Conservation (phyloP, 2,113 vertebrate genomes). For the Ciconia stormi region DNA sequence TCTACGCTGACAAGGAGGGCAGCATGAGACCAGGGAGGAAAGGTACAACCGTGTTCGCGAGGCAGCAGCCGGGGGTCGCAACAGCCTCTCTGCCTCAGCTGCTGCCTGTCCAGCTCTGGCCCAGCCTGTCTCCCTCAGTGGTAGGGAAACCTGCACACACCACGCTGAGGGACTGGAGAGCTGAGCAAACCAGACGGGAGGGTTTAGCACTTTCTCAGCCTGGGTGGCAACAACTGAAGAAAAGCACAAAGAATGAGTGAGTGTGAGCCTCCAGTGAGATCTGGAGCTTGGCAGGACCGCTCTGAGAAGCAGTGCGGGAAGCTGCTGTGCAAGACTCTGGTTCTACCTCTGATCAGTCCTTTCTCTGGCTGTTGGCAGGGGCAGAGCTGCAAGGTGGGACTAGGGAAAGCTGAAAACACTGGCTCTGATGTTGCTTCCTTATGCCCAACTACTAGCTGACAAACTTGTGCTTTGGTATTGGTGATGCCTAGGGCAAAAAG, state of each 20-base stretch:
- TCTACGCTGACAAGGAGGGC: background rate
- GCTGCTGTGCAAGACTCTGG: background rate
- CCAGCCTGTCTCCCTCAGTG: accelerated
- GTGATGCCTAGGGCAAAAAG: background rate
- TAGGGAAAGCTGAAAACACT: background rate
- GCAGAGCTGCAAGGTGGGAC: background rate
- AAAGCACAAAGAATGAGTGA: background rate
- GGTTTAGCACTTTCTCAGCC: background rate
- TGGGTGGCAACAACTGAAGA: background rate
- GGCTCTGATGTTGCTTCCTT: background rate
- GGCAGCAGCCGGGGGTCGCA: accelerated
- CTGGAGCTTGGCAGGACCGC: background rate
- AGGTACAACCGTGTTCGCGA: background rate
- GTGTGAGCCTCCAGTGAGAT: background rate
- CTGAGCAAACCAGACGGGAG: background rate
- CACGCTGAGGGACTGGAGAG: background rate
- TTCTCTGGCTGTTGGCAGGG: background rate
- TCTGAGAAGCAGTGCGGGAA: background rate
- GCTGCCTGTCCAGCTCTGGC: background rate
- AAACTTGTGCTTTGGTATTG: background rate
- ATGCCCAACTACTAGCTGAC: background rate
- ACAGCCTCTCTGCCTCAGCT: accelerated
- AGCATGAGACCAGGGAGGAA: background rate
- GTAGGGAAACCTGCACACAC: accelerated
- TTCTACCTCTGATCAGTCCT: background rate